Base-by-base conservation (phyloP, 2,797 vertebrate species). In the Clamator glandarius region DNA sequence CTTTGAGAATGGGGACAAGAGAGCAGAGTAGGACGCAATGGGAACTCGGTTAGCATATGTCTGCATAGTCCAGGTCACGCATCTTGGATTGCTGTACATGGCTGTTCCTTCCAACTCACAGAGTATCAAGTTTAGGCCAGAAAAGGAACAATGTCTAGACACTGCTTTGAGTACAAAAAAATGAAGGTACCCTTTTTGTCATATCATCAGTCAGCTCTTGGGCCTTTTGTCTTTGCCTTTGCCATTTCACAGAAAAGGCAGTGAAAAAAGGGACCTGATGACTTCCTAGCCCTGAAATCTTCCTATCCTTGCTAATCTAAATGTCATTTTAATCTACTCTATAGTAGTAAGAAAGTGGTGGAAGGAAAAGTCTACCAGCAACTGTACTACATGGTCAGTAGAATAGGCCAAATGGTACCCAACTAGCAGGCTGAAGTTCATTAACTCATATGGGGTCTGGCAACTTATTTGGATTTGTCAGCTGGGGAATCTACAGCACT, bases 71-170 rank as follows among this genome's bases (percentile, higher is more conserved):
- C 70, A 70, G 62, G 70, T 81, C 66, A 68, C 18, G 51, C 39
- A 21, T 26, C 69, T 88, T 64, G 46, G 63, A 82, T 86, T 94
- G 72, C 73, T 62, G 29, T 41, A 39, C 52, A n/a, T 26, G 74
- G 44, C 51, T 85, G 54, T 83, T 89, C 51, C 78, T 87, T 92
- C 79, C 0, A 1, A 66, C 21, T 84, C 26, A 5, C 69, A 72
- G 46, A 84, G 63, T 83, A 87, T 87, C 82, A 83, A 87, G 90
- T 86, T 94, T 62, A 94, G 44, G 23, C 68, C 67, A 68, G 73
- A 78, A 92, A 92, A 90, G 35, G 36, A 77, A 42, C 44, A 50
- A 57, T 51, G 63, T 79, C 73, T 83, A 74, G 69, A 84, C 24
- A n/a, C 36, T 48, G 33, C 50, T 61, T 29, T 16, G 33, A 75